Percentiles rank a stretch among this genome's conserved stretches.
These are phyloP conservation scores for Notiomystis cincta DNA, from an alignment of 2,113 vertebrate species.

Conservation along the genomic window DNA sequence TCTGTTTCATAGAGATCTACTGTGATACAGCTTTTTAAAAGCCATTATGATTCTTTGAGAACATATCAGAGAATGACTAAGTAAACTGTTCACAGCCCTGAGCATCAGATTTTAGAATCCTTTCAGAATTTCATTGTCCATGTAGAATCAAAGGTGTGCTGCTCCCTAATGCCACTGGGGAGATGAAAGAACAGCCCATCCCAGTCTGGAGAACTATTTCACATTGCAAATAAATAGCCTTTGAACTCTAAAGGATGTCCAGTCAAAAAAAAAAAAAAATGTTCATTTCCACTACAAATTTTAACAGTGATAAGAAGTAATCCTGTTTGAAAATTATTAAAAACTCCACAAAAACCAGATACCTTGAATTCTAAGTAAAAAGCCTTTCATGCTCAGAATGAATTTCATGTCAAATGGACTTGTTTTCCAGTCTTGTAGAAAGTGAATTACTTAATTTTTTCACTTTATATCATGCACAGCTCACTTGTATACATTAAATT, in stretches of 20 bases:
- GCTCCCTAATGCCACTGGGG: neutral
- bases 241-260: conserved; percentile 12
- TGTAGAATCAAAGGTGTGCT: conserved; percentile 4
- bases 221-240: conserved; percentile 22
- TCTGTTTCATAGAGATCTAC: neutral
- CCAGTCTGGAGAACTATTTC: neutral
- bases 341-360: neutral
- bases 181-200: neutral
- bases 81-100: conserved; percentile 15
- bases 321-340: conserved; percentile 30
- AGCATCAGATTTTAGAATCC: conserved; percentile 19
- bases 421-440: conserved; percentile 50
- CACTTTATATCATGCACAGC: conserved; percentile 19
- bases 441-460: conserved; percentile 19
- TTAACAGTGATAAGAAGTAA: conserved; percentile 25
- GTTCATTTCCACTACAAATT: conserved; percentile 28
- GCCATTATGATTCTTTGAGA: neutral
- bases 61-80: conserved; percentile 3
- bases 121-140: neutral
- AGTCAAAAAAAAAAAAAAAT: neutral
- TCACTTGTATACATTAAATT: conserved; percentile 61
- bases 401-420: conserved; percentile 35
- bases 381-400: neutral
- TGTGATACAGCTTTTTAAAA: neutral
- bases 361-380: conserved; percentile 57